Evolutionary conservation across 2,888 invertebrate species (phyloP).

Genomic region (Baccha elongata): DNA sequence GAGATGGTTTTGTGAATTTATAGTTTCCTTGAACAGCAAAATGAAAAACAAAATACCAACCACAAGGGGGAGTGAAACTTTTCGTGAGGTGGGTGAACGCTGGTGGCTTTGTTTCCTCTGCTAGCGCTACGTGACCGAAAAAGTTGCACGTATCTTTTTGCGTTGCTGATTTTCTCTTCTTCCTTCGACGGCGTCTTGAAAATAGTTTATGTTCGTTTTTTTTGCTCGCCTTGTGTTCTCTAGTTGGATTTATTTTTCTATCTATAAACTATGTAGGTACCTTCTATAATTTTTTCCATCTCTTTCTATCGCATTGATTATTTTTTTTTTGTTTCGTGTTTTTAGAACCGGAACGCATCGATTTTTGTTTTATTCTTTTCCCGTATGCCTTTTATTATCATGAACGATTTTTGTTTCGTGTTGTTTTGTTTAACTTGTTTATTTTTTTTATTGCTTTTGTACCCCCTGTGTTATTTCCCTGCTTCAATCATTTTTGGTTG

Average conservation of each 20-base stretch:
- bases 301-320: constrained; percentile 35
- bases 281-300: constrained; percentile 51
- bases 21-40: constrained; percentile 29
- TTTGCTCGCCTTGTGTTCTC: not conserved
- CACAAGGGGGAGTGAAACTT: constrained; percentile 35
- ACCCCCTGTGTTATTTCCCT: constrained; percentile 11
- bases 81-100: constrained; percentile 68
- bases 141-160: constrained; percentile 62
- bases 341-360: constrained; percentile 75
- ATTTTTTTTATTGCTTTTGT: constrained; percentile 44
- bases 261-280: constrained; percentile 41
- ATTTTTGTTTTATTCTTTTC: constrained; percentile 74
- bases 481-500: constrained; percentile 15
- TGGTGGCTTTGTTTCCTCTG: constrained; percentile 48
- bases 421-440: constrained; percentile 57
- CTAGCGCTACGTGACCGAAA: constrained; percentile 70
- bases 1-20: constrained; percentile 33
- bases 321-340: constrained; percentile 52
- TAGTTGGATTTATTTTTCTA: constrained; percentile 40
- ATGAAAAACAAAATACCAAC: constrained; percentile 7
- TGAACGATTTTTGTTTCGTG: constrained; percentile 30
- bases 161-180: constrained; percentile 53
- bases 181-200: constrained; percentile 32
- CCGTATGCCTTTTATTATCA: constrained; percentile 70
- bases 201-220: constrained; percentile 61